Evolutionary conservation across 1,140 invertebrate genomes (phyloP), one percentile per base, ranked within the genome.

Genomic region (Lepidurus packardi): DNA sequence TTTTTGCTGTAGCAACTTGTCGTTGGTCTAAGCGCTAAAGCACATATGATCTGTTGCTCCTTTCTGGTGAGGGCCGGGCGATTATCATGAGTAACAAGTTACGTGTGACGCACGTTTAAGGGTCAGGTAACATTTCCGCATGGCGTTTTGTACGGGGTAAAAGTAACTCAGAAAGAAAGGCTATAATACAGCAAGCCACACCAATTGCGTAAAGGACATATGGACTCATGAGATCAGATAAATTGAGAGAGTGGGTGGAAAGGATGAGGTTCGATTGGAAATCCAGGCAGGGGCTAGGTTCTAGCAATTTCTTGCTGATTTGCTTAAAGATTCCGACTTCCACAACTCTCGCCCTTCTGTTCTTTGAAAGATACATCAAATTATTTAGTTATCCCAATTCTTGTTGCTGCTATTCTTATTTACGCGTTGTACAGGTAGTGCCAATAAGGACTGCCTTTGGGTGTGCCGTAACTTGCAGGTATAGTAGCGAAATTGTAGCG

Each of bases 361-460:
- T 65, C 7, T 65, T 7, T 7, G 13, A 65, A 21, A 21, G 16
- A 7, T 7, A 13, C 0, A 13, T n/a, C 4, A 65, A 65, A 65
- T n/a, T 21, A 5, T 3, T 34, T 34, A 5, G 6, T 65, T 16
- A 1, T 65, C 13, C 45, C 45, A 34, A 34, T 34, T 4, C 3
- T 34, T 34, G 1, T 34, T 34, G 34, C 34, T 34, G 34, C 34
- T 34, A 2, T 34, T 34, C 34, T 2, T 4, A 34, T 34, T 34
- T 34, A 65, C 53, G 53, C 53, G 9, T 9, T 65, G 53, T 65
- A 65, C 8, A 65, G 21, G 7, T 7, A 65, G 3, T 65, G 13
- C 53, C 53, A 65, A 3, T 65, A 65, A 65, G 53, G 13, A 65
- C 53, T 65, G 53, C 53, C 53, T 65, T 65, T 65, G 8, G 53